Conservation (phyloP, 2,797 vertebrate genomes). For the Danio jaintianensis region DNA sequence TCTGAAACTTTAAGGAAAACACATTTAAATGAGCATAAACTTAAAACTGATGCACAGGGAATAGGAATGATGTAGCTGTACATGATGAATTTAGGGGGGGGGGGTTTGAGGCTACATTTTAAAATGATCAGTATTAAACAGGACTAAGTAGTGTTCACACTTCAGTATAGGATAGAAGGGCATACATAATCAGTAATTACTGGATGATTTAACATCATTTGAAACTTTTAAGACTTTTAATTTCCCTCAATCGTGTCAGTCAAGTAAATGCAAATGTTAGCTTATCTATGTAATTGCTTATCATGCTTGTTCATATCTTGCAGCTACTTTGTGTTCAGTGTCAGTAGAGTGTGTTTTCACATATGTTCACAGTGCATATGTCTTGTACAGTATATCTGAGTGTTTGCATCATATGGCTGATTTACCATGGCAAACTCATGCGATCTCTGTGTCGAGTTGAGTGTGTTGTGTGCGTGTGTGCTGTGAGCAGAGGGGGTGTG, state of each 20-base stretch:
- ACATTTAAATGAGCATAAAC: not conserved
- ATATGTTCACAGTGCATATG: not conserved
- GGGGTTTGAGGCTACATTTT: not conserved
- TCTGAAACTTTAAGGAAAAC: not conserved
- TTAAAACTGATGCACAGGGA: not conserved
- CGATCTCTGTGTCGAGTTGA: not conserved
- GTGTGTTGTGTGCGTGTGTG: not conserved
- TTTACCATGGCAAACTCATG: constrained; percentile 5
- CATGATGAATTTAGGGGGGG: not conserved
- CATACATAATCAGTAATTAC: not conserved
- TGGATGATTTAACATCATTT: not conserved
- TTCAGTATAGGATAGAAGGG: not conserved
- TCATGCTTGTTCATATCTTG: not conserved
- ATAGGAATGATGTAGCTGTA: not conserved
- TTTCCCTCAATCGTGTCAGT: not conserved
- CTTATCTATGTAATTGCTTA: not conserved
- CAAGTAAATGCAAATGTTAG: not conserved
- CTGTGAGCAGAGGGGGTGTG: constrained; percentile 6
- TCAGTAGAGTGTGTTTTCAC: not conserved
- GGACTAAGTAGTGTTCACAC: not conserved
- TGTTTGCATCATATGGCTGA: not conserved
- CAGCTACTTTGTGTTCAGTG: not conserved
- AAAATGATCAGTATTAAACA: constrained; percentile 16
- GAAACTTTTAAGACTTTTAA: not conserved
- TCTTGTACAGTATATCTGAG: not conserved